A percentile compares a stretch with the other conserved stretches of the same genome.
These are phyloP conservation scores for Phoenicopterus ruber DNA, from an alignment of 2,113 vertebrate species.

Conservation along the genomic window DNA sequence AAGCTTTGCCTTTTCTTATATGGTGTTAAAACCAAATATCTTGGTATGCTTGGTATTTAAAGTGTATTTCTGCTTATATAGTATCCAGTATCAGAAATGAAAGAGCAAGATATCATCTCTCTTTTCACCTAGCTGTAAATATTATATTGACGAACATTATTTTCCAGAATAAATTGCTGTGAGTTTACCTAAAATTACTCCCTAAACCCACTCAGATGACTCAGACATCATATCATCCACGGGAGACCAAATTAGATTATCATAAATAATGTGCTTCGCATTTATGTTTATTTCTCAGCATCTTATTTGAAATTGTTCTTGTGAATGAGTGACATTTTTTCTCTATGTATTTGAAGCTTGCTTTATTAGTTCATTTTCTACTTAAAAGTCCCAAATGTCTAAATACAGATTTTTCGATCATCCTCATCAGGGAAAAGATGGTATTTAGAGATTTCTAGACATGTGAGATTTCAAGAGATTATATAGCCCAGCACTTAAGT, in stretches of 20 bases:
- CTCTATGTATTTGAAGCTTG: neutral
- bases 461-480: neutral
- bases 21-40: neutral
- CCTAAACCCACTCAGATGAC: constrained; percentile 44
- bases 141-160: neutral
- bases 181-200: constrained; percentile 52
- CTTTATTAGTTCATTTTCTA: constrained; percentile 28
- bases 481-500: neutral
- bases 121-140: neutral
- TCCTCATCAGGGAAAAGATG: neutral
- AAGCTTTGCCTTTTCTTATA: neutral
- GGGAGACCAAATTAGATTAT: constrained; percentile 50
- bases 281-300: constrained; percentile 34
- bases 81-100: neutral
- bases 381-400: neutral
- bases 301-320: constrained; percentile 23
- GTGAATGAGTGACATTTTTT: constrained; percentile 28
- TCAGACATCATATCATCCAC: constrained; percentile 29
- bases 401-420: neutral
- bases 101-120: neutral
- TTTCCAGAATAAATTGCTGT: constrained; percentile 25
- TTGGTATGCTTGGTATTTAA: neutral
- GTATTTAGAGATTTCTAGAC: neutral
- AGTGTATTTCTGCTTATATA: neutral
- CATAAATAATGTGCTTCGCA: constrained; percentile 35